These are phyloP conservation scores for Microctenopoma stevenorrisi DNA, from an alignment of 2,797 vertebrate species.

Conservation along the genomic window DNA sequence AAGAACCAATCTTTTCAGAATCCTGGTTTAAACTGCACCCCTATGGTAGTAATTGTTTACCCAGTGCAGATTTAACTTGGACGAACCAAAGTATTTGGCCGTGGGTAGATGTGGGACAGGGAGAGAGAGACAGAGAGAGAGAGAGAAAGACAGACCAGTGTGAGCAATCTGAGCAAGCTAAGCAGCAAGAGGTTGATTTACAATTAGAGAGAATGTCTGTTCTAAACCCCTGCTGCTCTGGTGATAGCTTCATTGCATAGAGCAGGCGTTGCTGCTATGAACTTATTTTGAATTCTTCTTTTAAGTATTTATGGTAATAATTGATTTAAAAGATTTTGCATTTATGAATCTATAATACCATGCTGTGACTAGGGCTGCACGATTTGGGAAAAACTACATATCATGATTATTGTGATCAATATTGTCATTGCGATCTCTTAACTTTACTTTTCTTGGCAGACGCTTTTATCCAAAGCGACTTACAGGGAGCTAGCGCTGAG, in stretches of 20 bases:
- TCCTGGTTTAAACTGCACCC: constrained; percentile 45
- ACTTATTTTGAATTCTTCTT: constrained; percentile 72
- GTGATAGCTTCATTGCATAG: constrained; percentile 71
- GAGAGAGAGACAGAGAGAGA: background rate
- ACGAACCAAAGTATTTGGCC: constrained; percentile 79
- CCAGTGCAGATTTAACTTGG: constrained; percentile 73
- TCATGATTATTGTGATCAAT: too few relatives aligned
- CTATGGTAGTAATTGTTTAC: constrained; percentile 65
- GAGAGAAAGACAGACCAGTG: constrained; percentile 34
- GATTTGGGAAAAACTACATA: too few relatives aligned
- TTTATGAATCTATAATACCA: constrained; percentile 4
- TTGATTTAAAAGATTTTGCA: constrained; percentile 16
- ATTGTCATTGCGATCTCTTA: too few relatives aligned
- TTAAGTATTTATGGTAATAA: constrained; percentile 45
- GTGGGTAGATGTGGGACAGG: constrained; percentile 60
- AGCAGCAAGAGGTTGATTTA: constrained; percentile 77
- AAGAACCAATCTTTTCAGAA: constrained; percentile 37
- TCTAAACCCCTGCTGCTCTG: constrained; percentile 73
- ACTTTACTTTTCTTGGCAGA: too few relatives aligned
- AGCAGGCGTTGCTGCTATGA: constrained; percentile 63
- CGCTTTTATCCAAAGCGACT: too few relatives aligned
- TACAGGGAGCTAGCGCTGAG: too few relatives aligned
- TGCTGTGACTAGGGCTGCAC: background rate
- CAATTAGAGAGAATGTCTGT: constrained; percentile 77
- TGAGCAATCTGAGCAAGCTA: constrained; percentile 61